phyloP scores from a whole-genome alignment of 2,797 vertebrate species.

The Pempheris klunzingeri region DNA sequence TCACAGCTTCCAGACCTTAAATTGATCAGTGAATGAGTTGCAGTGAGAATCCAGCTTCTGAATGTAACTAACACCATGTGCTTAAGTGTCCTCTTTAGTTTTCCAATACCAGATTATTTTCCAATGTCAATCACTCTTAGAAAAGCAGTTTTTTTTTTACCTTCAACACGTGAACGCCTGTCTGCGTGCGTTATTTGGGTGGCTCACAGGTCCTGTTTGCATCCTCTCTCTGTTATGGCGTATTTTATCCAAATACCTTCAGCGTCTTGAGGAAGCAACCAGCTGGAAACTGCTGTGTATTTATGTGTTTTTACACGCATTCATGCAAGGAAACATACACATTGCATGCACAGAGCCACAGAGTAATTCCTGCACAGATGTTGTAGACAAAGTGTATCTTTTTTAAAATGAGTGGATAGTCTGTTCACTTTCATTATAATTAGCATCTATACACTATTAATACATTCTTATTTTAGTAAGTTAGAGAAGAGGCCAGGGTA shows the following conservation, averaged over 20 bases:
- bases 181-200: constrained; percentile 61
- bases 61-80: constrained; percentile 54
- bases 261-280: constrained; percentile 46
- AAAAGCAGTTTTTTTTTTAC: constrained; percentile 52
- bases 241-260: constrained; percentile 52
- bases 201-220: constrained; percentile 63
- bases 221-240: constrained; percentile 61
- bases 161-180: constrained; percentile 22
- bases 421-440: constrained; percentile 17
- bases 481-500: constrained; percentile 4
- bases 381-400: constrained; percentile 1
- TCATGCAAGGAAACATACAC: constrained; percentile 16
- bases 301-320: constrained; percentile 21
- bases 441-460: constrained; percentile 11
- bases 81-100: constrained; percentile 47
- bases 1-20: constrained; percentile 48
- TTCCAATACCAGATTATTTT: constrained; percentile 53
- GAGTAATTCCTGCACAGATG: constrained; percentile 17
- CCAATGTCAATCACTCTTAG: constrained; percentile 25
- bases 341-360: constrained; percentile 12
- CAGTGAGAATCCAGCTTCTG: constrained; percentile 38
- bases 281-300: constrained; percentile 45
- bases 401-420: neutral
- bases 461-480: constrained; percentile 4
- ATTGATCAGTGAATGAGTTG: constrained; percentile 51